Evolutionary conservation across 2,888 invertebrate species (phyloP), one percentile per base, ranked within the genome.

Genomic region (Microplitis manilae): DNA sequence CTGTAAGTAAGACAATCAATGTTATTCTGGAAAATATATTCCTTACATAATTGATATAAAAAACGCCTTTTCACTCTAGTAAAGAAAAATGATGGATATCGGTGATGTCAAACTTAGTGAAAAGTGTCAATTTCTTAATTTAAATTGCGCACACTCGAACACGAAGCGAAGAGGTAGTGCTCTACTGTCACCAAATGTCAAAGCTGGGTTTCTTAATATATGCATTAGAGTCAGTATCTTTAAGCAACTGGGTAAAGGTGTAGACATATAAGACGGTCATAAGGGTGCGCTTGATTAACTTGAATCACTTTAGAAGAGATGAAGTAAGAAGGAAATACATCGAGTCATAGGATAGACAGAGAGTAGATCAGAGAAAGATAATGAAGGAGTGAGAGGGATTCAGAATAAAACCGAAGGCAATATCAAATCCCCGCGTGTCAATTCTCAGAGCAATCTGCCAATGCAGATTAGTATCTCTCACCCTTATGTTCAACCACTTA

Each of bases 371-470:
- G 39, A 69, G 76, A 60, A 65, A 72, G 50, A 73, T 68, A 50
- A 38, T 69, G 70, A 7, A 13, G 61, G 9, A 39, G n/a, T 41
- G 64, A 72, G n/a, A 13, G 40, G 15, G 41, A 15, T 30, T 50
- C 13, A 50, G 38, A n/a, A 60, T 75, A 41, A 68, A 74, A 72
- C 40, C 68, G 73, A 69, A 76, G 68, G 77, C 76, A 60, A 50
- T 64, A 83, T 81, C 70, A 83, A 86, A 84, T 86, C 83, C 85
- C 83, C 83, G 80, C 69, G 85, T 87, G 88, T 88, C 90, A 90
- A 90, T 89, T 89, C 90, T 90, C 90, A 87, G 86, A 88, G 89
- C 90, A 90, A 90, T 90, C 90, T 90, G 82, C 86, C 84, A 84
- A 90, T 90, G 90, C 87, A 89, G 90, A 90, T 90, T 89, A 90